phyloP scores from a whole-genome alignment of 2,888 invertebrate genomes.

The Lottia gigantea region DNA sequence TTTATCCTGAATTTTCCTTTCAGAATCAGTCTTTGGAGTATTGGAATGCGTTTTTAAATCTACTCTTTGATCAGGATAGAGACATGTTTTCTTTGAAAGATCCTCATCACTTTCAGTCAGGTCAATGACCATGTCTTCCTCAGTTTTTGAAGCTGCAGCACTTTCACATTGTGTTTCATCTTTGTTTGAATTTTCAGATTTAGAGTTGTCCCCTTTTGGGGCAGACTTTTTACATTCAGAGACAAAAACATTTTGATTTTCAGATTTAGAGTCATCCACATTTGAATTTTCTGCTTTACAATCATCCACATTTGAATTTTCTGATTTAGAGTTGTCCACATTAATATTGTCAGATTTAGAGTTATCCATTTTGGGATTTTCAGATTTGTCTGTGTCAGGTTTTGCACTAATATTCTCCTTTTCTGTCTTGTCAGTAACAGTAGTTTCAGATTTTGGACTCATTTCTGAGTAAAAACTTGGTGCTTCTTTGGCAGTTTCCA shows the following conservation, averaged over 20 bases:
- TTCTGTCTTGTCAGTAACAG: too few species aligned
- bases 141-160: neutral
- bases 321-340: conserved; percentile 2
- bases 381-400: neutral
- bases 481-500: neutral
- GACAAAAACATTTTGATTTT: neutral
- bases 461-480: neutral
- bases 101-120: too few species aligned
- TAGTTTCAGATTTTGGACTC: neutral
- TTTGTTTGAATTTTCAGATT: neutral
- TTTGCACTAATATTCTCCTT: neutral
- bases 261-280: neutral
- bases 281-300: neutral
- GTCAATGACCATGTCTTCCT: neutral
- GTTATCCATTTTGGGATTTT: neutral
- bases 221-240: neutral
- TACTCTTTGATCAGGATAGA: too few species aligned
- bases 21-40: neutral
- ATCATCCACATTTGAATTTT: neutral
- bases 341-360: neutral
- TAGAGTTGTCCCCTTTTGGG: neutral
- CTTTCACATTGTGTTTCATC: too few species aligned
- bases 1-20: neutral
- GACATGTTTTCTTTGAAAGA: too few species aligned
- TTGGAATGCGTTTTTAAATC: neutral